These are phyloP conservation scores for Silurus aristotelis DNA, from an alignment of 2,797 vertebrate species.

Conservation along the genomic window DNA sequence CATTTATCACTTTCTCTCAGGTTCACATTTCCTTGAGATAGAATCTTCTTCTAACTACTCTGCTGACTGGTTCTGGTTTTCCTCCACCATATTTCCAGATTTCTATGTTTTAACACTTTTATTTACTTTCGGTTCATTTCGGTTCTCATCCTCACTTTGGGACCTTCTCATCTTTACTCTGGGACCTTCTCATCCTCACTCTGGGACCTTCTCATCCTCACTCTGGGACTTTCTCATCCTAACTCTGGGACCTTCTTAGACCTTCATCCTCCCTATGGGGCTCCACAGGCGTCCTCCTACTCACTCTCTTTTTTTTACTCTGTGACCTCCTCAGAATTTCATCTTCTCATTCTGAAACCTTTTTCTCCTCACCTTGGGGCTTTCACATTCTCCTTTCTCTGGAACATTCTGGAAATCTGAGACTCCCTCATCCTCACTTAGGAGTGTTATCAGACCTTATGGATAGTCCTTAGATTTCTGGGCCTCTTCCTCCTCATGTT, in stretches of 20 bases:
- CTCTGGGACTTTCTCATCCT: not conserved
- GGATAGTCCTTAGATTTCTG: not conserved
- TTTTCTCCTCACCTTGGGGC: not conserved
- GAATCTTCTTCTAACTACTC: not conserved
- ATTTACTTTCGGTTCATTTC: not conserved
- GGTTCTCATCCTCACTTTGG: not conserved
- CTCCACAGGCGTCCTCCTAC: no score
- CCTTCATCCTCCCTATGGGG: no score
- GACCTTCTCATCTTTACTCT: not conserved
- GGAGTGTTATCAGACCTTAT: no score
- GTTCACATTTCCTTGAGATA: not conserved
- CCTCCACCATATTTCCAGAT: not conserved
- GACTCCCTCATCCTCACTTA: no score
- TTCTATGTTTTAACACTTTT: not conserved
- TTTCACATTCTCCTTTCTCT: not conserved
- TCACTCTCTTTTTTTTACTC: no score
- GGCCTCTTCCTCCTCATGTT: no score
- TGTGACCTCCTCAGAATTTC: not conserved
- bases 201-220: not conserved
- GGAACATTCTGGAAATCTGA: not conserved
- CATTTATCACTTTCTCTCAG: not conserved
- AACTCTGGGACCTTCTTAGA: not conserved
- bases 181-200: not conserved
- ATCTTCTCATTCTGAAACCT: not conserved
- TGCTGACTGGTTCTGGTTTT: not conserved